Percentiles rank a stretch among this genome's conserved stretches.
These are phyloP conservation scores for Pangasius larnaudii DNA, from an alignment of 2,797 vertebrate species.

Conservation along the genomic window DNA sequence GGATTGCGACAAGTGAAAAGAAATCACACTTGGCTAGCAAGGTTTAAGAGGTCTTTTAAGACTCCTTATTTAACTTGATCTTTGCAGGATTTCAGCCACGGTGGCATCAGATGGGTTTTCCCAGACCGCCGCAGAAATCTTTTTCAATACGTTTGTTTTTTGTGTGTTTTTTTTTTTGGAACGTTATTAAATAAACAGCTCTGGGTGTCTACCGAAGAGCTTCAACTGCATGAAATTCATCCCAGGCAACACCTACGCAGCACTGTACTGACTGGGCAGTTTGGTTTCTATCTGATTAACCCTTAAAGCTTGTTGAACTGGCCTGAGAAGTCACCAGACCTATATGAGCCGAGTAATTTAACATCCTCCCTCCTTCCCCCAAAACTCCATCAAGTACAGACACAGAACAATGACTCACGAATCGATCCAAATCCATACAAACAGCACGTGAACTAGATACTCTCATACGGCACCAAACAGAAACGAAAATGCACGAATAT, in stretches of 20 bases:
- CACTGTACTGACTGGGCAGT: not conserved
- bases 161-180: no score
- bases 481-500: not conserved
- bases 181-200: not conserved
- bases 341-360: not conserved
- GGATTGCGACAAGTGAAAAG: not conserved
- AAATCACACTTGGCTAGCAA: no score
- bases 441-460: not conserved
- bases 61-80: not conserved
- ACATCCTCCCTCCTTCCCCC: not conserved
- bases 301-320: conserved; percentile 14
- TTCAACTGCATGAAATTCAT: not conserved
- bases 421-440: not conserved
- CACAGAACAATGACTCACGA: conserved; percentile 8
- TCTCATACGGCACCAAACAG: no score
- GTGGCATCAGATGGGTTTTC: not conserved
- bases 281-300: not conserved
- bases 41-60: not conserved
- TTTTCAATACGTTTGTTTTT: no score
- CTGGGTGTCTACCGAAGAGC: not conserved
- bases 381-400: conserved; percentile 17
- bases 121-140: not conserved
- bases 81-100: not conserved
- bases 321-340: conserved; percentile 18
- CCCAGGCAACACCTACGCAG: not conserved